Evolutionary conservation across 2,888 invertebrate species (phyloP).

Genomic region (Nemoura dubitans): DNA sequence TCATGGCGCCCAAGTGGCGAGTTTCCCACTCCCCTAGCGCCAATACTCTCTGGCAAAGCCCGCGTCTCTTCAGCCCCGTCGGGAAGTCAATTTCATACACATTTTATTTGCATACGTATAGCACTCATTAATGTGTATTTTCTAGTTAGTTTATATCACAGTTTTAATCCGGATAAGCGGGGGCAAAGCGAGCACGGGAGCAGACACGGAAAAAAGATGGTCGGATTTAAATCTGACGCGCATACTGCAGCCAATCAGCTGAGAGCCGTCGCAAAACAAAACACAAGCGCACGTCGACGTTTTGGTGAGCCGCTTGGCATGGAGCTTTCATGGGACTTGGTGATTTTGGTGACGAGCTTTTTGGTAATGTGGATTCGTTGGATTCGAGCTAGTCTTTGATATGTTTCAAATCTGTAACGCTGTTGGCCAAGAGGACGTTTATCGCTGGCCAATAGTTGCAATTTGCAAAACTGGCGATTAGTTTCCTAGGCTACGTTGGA

Average conservation of each 20-base stretch:
- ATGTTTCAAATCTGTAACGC: too few relatives aligned
- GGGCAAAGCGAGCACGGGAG: neutral
- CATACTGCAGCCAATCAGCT: neutral
- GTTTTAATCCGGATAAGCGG: conserved; percentile 29
- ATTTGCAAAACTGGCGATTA: too few relatives aligned
- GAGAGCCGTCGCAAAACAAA: neutral
- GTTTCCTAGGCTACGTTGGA: too few relatives aligned
- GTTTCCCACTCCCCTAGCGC: neutral
- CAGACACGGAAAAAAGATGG: neutral
- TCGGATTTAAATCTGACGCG: neutral
- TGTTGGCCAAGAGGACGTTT: too few relatives aligned
- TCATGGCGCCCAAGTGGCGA: neutral
- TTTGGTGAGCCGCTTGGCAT: too few relatives aligned
- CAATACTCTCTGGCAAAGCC: neutral
- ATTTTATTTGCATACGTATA: conserved; percentile 28
- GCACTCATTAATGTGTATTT: conserved; percentile 23
- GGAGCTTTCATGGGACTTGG: too few relatives aligned
- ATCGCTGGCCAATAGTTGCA: too few relatives aligned
- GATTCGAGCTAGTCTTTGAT: too few relatives aligned
- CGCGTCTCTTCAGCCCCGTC: neutral
- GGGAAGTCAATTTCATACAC: conserved; percentile 21
- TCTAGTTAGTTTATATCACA: conserved; percentile 30
- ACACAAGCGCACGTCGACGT: too few relatives aligned
- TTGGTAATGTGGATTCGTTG: too few relatives aligned
- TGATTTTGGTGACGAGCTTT: neutral